Evolutionary conservation across 2,888 invertebrate genomes (phyloP).

Genomic region (Hymenopus coronatus): DNA sequence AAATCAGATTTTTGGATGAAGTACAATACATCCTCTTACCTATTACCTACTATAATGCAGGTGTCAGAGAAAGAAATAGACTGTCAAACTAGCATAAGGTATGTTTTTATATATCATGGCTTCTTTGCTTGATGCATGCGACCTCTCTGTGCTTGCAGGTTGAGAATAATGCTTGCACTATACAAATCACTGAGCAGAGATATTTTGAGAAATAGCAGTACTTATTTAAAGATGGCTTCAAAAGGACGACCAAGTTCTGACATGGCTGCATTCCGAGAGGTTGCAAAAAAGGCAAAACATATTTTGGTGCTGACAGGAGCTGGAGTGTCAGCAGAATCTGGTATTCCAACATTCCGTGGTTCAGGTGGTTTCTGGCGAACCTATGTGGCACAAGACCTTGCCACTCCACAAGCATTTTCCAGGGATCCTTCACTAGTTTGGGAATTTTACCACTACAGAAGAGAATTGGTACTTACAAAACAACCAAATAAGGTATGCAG

Average conservation of each 20-base stretch:
- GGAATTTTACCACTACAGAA: slow-evolving; percentile 86
- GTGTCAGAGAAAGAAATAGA: too few relatives aligned
- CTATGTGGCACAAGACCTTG: slow-evolving; percentile 64
- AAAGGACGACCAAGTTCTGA: slow-evolving; percentile 39
- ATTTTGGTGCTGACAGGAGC: slow-evolving; percentile 73
- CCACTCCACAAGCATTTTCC: slow-evolving; percentile 69
- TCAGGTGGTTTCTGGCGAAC: slow-evolving; percentile 79
- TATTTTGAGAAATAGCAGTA: neutral
- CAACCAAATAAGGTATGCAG: slow-evolving; percentile 62
- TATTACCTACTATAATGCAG: too few relatives aligned
- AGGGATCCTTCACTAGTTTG: slow-evolving; percentile 76
- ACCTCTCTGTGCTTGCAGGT: neutral
- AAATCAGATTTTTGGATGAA: too few relatives aligned
- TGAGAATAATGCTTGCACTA: neutral
- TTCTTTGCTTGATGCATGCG: neutral
- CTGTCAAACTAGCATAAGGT: too few relatives aligned
- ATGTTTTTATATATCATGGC: too few relatives aligned
- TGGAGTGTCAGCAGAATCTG: slow-evolving; percentile 80
- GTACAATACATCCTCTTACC: too few relatives aligned
- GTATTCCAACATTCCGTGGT: slow-evolving; percentile 83
- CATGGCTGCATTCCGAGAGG: slow-evolving; percentile 56
- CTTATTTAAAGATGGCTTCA: slow-evolving; percentile 13
- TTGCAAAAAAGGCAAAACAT: slow-evolving; percentile 58
- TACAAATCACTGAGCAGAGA: neutral
- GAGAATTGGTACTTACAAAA: slow-evolving; percentile 72